Evolutionary conservation across 2,113 vertebrate species (phyloP).

Genomic region (Arizona elegans): DNA sequence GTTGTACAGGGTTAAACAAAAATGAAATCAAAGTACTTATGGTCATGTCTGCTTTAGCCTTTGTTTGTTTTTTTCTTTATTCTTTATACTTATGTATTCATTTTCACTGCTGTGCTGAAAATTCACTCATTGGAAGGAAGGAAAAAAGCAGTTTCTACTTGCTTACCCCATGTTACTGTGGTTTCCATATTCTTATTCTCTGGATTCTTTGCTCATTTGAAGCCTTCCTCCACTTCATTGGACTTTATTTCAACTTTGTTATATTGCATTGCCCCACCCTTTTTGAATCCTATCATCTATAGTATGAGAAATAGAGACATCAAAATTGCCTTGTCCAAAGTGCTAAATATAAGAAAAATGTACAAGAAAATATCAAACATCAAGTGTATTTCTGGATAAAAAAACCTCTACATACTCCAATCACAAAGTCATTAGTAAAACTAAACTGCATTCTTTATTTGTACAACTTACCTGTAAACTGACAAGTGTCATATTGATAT

Average conservation of each 20-base stretch:
- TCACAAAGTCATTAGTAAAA: neutral
- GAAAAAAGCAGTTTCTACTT: neutral
- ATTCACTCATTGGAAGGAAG: neutral
- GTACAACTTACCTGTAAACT: too few relatives aligned
- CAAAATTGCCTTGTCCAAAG: neutral
- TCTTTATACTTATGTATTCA: neutral
- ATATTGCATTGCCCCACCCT: neutral
- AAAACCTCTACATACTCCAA: neutral
- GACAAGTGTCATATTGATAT: too few relatives aligned
- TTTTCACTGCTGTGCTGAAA: neutral
- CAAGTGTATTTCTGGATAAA: neutral
- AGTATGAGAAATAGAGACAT: neutral
- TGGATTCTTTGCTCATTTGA: neutral
- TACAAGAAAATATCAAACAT: neutral
- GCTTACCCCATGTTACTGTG: neutral
- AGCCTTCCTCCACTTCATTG: neutral
- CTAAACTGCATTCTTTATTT: neutral
- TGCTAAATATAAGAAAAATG: neutral
- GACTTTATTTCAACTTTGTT: neutral
- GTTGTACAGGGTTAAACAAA: too few relatives aligned
- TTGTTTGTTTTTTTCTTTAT: neutral
- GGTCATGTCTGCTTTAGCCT: rapidly evolving
- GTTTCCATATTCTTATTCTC: neutral
- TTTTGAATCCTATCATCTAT: neutral
- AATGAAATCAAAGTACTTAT: neutral